A percentile compares a stretch with the other conserved stretches of the same genome.
Conservation (phyloP, 64 coral and sea anemone species). For the Cladopsammia gracilis region DNA sequence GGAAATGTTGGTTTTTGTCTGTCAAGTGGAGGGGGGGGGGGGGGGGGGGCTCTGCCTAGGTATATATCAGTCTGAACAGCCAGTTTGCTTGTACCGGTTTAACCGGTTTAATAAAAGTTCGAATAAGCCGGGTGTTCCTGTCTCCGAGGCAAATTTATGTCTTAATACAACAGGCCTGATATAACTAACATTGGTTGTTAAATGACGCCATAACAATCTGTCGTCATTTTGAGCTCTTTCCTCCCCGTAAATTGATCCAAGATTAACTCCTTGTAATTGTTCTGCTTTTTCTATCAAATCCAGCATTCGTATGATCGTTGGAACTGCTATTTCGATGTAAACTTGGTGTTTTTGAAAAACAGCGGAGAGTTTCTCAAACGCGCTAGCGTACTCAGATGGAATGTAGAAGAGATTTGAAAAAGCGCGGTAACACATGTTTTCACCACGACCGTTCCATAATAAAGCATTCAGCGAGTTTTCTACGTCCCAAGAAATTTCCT, state of each 20-base stretch:
- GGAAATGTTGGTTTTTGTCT: too few relatives aligned
- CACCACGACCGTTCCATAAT: constrained; percentile 89
- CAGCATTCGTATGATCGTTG: constrained; percentile 75
- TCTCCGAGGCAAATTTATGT: neutral
- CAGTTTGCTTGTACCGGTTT: neutral
- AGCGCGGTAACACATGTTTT: constrained; percentile 73
- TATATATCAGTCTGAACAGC: neutral
- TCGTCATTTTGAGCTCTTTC: constrained; percentile 67
- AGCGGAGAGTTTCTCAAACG: constrained; percentile 53
- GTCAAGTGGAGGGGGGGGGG: too few relatives aligned
- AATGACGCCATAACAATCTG: constrained; percentile 67
- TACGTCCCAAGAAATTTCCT: constrained; percentile 71
- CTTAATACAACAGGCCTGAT: constrained; percentile 56
- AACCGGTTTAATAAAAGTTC: constrained; percentile 7
- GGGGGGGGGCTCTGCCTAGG: too few relatives aligned
- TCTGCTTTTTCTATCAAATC: constrained; percentile 59
- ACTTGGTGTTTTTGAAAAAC: constrained; percentile 84
- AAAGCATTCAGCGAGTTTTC: constrained; percentile 86
- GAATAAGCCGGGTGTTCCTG: neutral
- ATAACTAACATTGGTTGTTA: constrained; percentile 61
- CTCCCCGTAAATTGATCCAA: constrained; percentile 78
- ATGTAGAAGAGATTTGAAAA: constrained; percentile 73
- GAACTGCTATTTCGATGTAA: constrained; percentile 82
- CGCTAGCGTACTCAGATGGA: constrained; percentile 36
- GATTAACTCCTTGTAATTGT: constrained; percentile 49